Evolutionary conservation across 2,888 invertebrate genomes (phyloP).

Genomic region (Acleris emargana): DNA sequence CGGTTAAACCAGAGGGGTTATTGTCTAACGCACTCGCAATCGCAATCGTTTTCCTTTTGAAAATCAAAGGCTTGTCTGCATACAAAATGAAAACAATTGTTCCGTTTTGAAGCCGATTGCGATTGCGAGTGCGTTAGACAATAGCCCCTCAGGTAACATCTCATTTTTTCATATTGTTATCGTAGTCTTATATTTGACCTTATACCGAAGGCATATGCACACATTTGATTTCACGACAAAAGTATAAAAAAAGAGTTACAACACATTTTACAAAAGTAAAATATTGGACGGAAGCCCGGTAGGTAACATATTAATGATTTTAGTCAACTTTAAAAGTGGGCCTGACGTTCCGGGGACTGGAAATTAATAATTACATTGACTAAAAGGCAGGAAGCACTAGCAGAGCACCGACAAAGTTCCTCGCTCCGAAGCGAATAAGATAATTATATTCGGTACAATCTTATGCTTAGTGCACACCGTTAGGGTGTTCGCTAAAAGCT

Average conservation of each 20-base stretch:
- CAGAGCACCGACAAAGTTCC: slow-evolving; percentile 29
- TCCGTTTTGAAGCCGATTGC: too few relatives aligned
- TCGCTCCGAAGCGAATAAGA: slow-evolving; percentile 29
- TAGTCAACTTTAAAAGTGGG: slow-evolving; percentile 6
- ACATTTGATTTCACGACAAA: background rate
- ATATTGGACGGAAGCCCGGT: background rate
- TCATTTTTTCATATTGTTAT: too few relatives aligned
- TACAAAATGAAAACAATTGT: too few relatives aligned
- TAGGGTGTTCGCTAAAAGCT: slow-evolving; percentile 7
- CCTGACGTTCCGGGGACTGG: slow-evolving; percentile 1
- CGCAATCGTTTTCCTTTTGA: too few relatives aligned
- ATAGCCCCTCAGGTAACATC: too few relatives aligned
- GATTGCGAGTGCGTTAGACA: too few relatives aligned
- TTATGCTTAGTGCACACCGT: slow-evolving; percentile 28
- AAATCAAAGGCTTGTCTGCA: too few relatives aligned
- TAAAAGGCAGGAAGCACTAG: slow-evolving; percentile 31
- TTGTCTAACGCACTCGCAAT: too few relatives aligned
- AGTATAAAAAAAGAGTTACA: background rate
- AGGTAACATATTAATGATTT: slow-evolving; percentile 1
- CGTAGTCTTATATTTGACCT: too few relatives aligned
- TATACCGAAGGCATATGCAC: background rate
- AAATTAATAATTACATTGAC: slow-evolving; percentile 32
- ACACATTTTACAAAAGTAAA: background rate
- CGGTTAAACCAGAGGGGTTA: too few relatives aligned
- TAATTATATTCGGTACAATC: slow-evolving; percentile 34